A percentile compares a stretch with the other conserved stretches of the same genome.
phyloP scores from a whole-genome alignment of 2,113 vertebrate genomes.

The Tragelaphus buxtoni region DNA sequence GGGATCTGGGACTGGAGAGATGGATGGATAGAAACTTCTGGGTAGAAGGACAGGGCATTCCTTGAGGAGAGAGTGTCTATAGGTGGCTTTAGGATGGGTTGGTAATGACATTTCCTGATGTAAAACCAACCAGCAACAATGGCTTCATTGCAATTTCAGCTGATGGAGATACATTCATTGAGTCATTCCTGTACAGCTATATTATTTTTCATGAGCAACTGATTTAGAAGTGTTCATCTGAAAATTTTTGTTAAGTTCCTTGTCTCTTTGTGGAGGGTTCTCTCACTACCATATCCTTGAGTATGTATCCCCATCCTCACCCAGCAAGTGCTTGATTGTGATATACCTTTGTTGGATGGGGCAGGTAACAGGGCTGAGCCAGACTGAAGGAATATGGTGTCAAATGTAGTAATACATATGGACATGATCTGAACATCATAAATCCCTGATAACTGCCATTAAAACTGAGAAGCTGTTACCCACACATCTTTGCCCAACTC shows the following conservation, averaged over 20 bases:
- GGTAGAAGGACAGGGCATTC: fast-evolving
- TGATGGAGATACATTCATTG: background rate
- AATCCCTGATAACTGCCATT: background rate
- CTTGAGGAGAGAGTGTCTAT: background rate
- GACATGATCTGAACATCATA: background rate
- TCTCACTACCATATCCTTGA: background rate
- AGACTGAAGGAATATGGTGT: background rate
- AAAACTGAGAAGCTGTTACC: background rate
- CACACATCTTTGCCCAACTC: background rate
- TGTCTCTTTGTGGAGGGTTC: background rate
- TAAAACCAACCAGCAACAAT: background rate
- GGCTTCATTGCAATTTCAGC: background rate
- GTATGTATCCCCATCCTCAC: fast-evolving
- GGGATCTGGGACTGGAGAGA: too few relatives aligned
- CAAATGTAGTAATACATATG: fast-evolving
- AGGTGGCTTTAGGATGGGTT: background rate
- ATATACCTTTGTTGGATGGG: too few relatives aligned
- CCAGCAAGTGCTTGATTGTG: fast-evolving
- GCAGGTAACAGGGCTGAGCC: background rate
- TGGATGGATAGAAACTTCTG: too few relatives aligned
- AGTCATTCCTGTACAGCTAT: background rate
- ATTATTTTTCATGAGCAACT: background rate
- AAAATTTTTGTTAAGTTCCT: background rate
- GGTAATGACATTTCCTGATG: background rate
- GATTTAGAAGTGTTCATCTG: background rate